Evolutionary conservation across 2,113 vertebrate genomes (phyloP).

Genomic region (Echinops telfairi): DNA sequence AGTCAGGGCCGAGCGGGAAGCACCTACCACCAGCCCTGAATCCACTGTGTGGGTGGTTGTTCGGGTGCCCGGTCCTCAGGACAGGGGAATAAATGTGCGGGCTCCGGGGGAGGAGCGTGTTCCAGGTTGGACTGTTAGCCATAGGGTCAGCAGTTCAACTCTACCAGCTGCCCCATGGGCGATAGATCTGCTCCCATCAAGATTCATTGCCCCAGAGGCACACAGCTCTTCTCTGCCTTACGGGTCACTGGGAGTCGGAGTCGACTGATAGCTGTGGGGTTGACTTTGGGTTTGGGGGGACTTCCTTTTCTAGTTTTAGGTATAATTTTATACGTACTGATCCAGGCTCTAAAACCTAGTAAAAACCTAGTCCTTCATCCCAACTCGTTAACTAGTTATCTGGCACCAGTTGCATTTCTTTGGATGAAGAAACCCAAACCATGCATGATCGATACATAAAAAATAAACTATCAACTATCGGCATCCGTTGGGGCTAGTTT

Average conservation of each 20-base stretch:
- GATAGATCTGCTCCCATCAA: no score
- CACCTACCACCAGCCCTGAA: background rate
- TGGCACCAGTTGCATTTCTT: slow-evolving; percentile 2
- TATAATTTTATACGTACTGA: background rate
- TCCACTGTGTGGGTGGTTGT: background rate
- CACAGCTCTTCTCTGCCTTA: no score
- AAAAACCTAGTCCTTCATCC: background rate
- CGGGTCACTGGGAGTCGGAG: no score
- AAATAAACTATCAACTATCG: slow-evolving; percentile 15
- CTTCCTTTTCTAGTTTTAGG: background rate
- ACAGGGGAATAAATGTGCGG: no score
- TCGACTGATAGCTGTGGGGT: no score
- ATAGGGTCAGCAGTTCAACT: no score
- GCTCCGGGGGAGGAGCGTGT: no score
- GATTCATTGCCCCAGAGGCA: no score
- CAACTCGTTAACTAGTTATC: background rate
- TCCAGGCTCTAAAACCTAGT: background rate
- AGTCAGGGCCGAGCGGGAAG: background rate
- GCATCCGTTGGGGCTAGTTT: background rate
- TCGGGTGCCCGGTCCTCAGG: background rate
- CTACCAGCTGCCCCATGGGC: no score
- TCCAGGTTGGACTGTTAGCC: no score
- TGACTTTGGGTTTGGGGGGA: background rate
- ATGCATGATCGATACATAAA: background rate
- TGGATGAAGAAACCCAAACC: slow-evolving; percentile 28